Percentiles rank a stretch among this genome's conserved stretches.
These are phyloP conservation scores for Calephelis perditalis DNA, from an alignment of 2,888 invertebrate genomes.

Conservation along the genomic window DNA sequence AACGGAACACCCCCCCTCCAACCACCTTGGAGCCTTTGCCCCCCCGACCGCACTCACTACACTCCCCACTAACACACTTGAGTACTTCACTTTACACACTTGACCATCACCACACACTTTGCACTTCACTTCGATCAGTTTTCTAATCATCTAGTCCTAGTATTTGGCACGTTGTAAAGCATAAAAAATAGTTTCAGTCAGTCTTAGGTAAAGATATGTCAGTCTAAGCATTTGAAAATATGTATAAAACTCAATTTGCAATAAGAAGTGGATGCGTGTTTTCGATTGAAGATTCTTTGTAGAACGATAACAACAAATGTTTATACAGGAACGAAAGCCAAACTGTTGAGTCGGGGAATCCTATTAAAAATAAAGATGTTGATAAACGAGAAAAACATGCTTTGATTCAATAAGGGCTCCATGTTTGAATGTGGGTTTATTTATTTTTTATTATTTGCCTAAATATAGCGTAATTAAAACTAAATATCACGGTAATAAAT, in stretches of 20 bases:
- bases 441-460: background rate
- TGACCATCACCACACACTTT: conserved; percentile 17
- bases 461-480: background rate
- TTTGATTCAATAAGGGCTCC: conserved; percentile 10
- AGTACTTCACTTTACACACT: conserved; percentile 32
- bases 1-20: conserved; percentile 88
- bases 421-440: background rate
- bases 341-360: background rate
- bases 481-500: background rate
- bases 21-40: conserved; percentile 80
- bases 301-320: conserved; percentile 4
- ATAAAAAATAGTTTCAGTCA: conserved; percentile 49
- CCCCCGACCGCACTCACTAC: conserved; percentile 53
- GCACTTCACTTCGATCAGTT: conserved; percentile 19
- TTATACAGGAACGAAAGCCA: conserved; percentile 9
- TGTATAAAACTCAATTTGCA: background rate
- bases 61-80: conserved; percentile 63
- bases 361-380: conserved; percentile 9
- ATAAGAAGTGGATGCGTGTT: background rate
- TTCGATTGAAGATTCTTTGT: background rate
- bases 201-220: conserved; percentile 68
- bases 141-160: conserved; percentile 21
- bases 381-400: background rate
- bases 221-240: conserved; percentile 38
- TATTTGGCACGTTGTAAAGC: conserved; percentile 41